Conservation (phyloP, 2,888 invertebrate species). For the Keiferia lycopersicella region DNA sequence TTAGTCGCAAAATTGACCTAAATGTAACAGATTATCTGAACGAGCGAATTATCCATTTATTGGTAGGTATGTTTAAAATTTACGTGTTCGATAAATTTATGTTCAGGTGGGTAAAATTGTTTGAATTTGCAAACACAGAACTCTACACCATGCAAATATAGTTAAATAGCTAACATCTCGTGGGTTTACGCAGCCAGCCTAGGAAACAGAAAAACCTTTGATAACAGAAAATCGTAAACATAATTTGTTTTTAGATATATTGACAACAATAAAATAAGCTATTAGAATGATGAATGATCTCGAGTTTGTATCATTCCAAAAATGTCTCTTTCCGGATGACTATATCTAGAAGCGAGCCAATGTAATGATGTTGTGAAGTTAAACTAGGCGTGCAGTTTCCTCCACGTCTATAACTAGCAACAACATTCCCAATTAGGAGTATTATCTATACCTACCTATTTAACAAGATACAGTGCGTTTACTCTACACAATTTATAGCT, state of each 20-base stretch:
- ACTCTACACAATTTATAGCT: background rate
- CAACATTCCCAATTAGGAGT: constrained; percentile 7
- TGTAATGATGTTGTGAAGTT: constrained; percentile 10
- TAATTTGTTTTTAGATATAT: too few relatives aligned
- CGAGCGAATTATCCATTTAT: background rate
- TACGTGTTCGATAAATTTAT: too few relatives aligned
- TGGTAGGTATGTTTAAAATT: background rate
- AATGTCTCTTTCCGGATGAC: too few relatives aligned
- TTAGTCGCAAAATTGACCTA: constrained; percentile 35
- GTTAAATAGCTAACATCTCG: too few relatives aligned
- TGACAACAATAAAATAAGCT: too few relatives aligned
- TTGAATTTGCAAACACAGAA: too few relatives aligned
- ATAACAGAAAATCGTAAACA: too few relatives aligned
- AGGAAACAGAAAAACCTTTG: too few relatives aligned
- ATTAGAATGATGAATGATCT: too few relatives aligned
- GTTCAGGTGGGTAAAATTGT: too few relatives aligned
- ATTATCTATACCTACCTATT: background rate
- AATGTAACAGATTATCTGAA: background rate
- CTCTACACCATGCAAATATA: too few relatives aligned
- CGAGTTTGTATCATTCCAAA: background rate
- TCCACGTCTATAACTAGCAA: background rate
- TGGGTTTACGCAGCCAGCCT: too few relatives aligned
- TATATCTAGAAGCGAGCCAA: background rate
- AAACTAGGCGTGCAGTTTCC: constrained; percentile 31
- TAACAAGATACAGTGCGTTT: background rate